phyloP scores from a whole-genome alignment of 2,797 vertebrate genomes.

The Tapera naevia region DNA sequence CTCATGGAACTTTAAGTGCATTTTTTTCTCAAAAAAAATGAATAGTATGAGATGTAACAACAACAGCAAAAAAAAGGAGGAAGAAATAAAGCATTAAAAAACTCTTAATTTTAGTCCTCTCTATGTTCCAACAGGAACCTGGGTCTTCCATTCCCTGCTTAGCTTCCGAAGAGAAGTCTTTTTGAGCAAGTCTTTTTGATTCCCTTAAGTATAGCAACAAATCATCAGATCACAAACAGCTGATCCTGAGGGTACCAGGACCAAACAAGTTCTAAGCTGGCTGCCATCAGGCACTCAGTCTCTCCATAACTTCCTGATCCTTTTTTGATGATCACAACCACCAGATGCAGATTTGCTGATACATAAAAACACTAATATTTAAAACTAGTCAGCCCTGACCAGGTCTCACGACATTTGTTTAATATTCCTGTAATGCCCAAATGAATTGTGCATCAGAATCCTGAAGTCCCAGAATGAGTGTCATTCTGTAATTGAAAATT shows the following conservation, averaged over 20 bases:
- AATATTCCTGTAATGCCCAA: not conserved
- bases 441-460: not conserved
- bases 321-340: not conserved
- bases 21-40: conserved; percentile 9
- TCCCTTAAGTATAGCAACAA: not conserved
- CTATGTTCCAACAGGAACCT: not conserved
- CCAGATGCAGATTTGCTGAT: not conserved
- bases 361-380: not conserved
- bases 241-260: not conserved
- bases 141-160: not conserved
- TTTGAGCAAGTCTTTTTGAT: not conserved
- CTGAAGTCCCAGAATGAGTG: not conserved
- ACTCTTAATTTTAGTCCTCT: not conserved
- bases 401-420: not conserved
- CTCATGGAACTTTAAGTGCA: conserved; percentile 28
- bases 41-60: not conserved
- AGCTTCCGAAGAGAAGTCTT: not conserved
- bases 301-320: not conserved
- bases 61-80: not conserved
- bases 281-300: not conserved
- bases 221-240: not conserved
- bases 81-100: not conserved
- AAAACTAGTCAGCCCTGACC: not conserved
- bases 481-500: not conserved
- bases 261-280: not conserved